These are phyloP conservation scores for Tetramorium bicarinatum DNA, from an alignment of 2,888 invertebrate species.

Conservation along the genomic window DNA sequence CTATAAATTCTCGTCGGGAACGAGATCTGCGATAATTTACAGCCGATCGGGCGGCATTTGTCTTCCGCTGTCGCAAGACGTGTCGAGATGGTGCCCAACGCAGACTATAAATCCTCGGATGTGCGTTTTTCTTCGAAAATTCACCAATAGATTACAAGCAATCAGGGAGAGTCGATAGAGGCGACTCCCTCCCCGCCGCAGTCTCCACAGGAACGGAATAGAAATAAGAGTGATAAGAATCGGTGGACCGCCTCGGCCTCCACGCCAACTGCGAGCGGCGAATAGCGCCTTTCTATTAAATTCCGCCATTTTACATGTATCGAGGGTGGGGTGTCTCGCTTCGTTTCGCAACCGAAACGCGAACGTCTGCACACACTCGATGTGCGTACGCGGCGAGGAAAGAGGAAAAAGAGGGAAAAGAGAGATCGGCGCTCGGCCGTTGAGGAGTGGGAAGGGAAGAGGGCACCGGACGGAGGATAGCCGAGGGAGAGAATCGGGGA, in stretches of 20 bases:
- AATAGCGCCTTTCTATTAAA: conserved; percentile 77
- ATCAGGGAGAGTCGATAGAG: background rate
- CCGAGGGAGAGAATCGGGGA: conserved; percentile 43
- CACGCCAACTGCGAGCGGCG: conserved; percentile 59
- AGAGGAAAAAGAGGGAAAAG: conserved; percentile 34
- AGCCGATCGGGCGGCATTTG: background rate
- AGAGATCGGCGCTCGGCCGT: background rate
- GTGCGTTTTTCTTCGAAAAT: background rate
- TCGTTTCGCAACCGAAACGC: conserved; percentile 74
- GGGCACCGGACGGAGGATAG: conserved; percentile 29
- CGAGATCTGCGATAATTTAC: conserved; percentile 9
- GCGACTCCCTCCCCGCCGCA: conserved; percentile 35
- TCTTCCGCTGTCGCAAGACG: background rate
- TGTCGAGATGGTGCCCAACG: background rate
- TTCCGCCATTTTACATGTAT: conserved; percentile 75
- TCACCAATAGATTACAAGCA: background rate
- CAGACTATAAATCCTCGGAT: background rate
- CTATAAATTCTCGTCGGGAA: conserved; percentile 16
- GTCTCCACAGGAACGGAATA: conserved; percentile 40
- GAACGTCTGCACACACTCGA: conserved; percentile 51
- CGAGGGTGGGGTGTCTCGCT: conserved; percentile 76
- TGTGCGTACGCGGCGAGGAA: conserved; percentile 39
- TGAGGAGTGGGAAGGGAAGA: background rate
- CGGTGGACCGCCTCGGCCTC: conserved; percentile 67
- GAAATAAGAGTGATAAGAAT: conserved; percentile 68